These are phyloP conservation scores for Metridium senile DNA, from an alignment of 92 coral and sea anemone species.

Conservation along the genomic window DNA sequence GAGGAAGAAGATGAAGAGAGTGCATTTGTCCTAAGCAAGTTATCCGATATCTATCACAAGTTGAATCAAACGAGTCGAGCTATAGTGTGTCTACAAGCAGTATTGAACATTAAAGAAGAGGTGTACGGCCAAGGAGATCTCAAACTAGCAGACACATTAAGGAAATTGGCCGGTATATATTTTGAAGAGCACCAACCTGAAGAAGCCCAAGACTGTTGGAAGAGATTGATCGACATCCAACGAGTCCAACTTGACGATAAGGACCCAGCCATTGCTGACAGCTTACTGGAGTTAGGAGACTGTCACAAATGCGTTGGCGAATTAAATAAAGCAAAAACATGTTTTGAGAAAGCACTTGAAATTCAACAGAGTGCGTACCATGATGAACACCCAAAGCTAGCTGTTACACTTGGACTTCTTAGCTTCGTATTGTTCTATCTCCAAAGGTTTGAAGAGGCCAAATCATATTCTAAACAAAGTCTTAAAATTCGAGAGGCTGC, in stretches of 20 bases:
- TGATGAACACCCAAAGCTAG: constrained; percentile 15
- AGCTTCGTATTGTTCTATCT: background rate
- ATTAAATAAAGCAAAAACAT: constrained; percentile 1
- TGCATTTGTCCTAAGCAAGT: too few relatives aligned
- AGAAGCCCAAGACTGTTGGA: background rate
- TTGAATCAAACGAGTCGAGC: constrained; percentile 4
- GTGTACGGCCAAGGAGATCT: constrained; percentile 18
- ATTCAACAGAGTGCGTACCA: background rate
- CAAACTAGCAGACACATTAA: background rate
- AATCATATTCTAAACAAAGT: background rate
- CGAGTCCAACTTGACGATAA: background rate
- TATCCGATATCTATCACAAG: too few relatives aligned
- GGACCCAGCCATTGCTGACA: constrained; percentile 2
- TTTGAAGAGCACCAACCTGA: background rate
- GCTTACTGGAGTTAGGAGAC: background rate
- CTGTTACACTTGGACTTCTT: background rate
- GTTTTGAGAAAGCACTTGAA: constrained; percentile 5
- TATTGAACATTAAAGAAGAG: constrained; percentile 3
- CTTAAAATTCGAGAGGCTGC: background rate
- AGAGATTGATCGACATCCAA: constrained; percentile 1
- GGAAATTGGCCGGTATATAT: background rate
- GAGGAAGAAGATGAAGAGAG: too few relatives aligned
- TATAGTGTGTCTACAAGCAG: background rate
- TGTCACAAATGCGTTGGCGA: constrained; percentile 10
- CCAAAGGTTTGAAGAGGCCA: background rate